Evolutionary conservation across 2,888 invertebrate genomes (phyloP).

Genomic region (Caenorhabditis wallacei): DNA sequence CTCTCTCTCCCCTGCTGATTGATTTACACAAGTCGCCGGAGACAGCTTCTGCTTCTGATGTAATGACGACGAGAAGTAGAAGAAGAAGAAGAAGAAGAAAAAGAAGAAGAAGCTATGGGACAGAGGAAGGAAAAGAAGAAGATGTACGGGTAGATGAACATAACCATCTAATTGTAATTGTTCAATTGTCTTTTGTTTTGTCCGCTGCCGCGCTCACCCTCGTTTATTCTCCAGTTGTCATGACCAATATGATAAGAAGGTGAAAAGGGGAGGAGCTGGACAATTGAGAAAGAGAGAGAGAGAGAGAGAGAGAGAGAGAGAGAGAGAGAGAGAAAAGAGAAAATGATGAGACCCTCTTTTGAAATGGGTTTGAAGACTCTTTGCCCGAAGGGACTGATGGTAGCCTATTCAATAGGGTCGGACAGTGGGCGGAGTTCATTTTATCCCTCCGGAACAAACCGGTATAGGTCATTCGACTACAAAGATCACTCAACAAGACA

Average conservation of each 20-base stretch:
- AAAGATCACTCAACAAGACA: constrained; percentile 35
- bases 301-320: too few relatives aligned
- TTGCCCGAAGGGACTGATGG: constrained; percentile 4
- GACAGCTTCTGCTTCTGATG: constrained; percentile 60
- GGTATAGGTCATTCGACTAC: constrained; percentile 52
- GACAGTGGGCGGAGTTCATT: constrained; percentile 31
- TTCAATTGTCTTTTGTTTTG: constrained; percentile 62
- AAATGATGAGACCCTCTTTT: constrained; percentile 9
- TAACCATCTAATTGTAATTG: constrained; percentile 63
- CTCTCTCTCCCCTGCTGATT: constrained; percentile 60
- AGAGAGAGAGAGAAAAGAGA: constrained; percentile 22
- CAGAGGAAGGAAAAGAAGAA: constrained; percentile 30
- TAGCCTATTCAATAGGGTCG: constrained; percentile 5
- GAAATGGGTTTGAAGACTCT: constrained; percentile 3
- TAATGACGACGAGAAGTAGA: constrained; percentile 54
- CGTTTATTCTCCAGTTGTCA: constrained; percentile 45
- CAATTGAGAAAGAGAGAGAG: too few relatives aligned
- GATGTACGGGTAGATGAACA: constrained; percentile 62
- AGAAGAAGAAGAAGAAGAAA: constrained; percentile 35
- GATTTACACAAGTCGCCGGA: constrained; percentile 63
- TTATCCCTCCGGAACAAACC: constrained; percentile 48
- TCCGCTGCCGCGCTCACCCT: constrained; percentile 22
- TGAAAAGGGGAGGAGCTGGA: constrained; percentile 60
- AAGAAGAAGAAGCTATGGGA: constrained; percentile 32
- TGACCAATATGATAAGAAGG: constrained; percentile 63